These are phyloP conservation scores for Bellardia bayeri DNA, from an alignment of 2,888 invertebrate species.

Conservation along the genomic window DNA sequence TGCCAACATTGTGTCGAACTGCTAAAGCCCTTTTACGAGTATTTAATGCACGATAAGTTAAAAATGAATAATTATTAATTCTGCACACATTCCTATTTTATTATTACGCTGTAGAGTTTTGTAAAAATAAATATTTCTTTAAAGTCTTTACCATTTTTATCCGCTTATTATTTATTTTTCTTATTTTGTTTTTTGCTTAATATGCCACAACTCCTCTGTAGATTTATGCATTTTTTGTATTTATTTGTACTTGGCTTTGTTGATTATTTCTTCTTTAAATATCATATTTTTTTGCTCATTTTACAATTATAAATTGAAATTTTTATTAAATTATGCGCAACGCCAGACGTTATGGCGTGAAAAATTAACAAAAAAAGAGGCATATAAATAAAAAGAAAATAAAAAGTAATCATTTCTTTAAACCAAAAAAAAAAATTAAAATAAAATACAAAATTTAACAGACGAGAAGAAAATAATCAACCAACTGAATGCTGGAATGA, in stretches of 20 bases:
- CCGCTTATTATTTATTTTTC: slow-evolving; percentile 15
- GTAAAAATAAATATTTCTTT: slow-evolving; percentile 49
- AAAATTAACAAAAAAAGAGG: slow-evolving; percentile 67
- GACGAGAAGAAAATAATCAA: slow-evolving; percentile 9
- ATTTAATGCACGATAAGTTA: slow-evolving; percentile 10
- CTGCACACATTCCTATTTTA: slow-evolving; percentile 49
- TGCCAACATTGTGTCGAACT: background rate
- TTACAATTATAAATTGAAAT: slow-evolving; percentile 76
- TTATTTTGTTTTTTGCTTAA: slow-evolving; percentile 15
- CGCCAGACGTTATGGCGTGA: slow-evolving; percentile 75
- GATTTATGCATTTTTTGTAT: slow-evolving; percentile 54
- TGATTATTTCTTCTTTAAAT: slow-evolving; percentile 34
- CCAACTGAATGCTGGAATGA: slow-evolving; percentile 14
- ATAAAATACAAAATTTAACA: background rate
- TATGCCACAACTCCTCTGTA: slow-evolving; percentile 44
- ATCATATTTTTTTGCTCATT: slow-evolving; percentile 49
- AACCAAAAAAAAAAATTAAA: slow-evolving; percentile 26
- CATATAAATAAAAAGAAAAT: slow-evolving; percentile 12
- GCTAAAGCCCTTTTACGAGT: slow-evolving; percentile 14
- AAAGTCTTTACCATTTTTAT: slow-evolving; percentile 34
- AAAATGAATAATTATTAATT: slow-evolving; percentile 64
- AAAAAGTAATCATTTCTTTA: slow-evolving; percentile 22
- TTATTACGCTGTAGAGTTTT: slow-evolving; percentile 28
- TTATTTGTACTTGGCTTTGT: slow-evolving; percentile 52
- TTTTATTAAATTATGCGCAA: slow-evolving; percentile 77